phyloP scores from a whole-genome alignment of 2,113 vertebrate genomes.

The Tyto alba region DNA sequence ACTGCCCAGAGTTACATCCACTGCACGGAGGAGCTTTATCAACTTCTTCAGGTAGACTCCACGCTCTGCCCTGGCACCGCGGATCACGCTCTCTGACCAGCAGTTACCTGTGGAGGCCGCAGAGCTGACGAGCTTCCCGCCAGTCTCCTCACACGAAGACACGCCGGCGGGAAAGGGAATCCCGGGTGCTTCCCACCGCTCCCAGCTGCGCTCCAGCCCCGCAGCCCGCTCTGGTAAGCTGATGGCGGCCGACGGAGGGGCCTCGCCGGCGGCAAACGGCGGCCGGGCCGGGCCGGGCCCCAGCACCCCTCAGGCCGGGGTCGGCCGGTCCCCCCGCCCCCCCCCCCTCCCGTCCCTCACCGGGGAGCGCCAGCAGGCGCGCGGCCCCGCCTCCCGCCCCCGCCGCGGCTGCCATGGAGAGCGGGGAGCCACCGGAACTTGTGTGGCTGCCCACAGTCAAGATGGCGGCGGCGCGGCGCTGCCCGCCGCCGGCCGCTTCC shows the following conservation, averaged over 20 bases:
- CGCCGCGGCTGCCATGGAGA: not conserved
- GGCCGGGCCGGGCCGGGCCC: too few relatives aligned
- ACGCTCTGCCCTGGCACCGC: not conserved
- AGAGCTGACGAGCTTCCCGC: accelerated
- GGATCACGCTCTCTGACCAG: accelerated
- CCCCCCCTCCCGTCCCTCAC: not conserved
- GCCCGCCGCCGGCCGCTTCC: not conserved
- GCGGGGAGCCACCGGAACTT: accelerated
- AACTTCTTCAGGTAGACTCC: accelerated
- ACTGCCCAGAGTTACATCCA: accelerated
- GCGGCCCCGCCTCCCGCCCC: not conserved
- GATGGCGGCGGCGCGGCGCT: not conserved
- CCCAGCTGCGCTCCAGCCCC: not conserved
- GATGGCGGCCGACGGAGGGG: not conserved
- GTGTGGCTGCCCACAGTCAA: not conserved
- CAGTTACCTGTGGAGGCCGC: not conserved
- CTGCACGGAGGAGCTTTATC: accelerated
- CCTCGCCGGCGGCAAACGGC: too few relatives aligned
- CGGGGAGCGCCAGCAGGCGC: not conserved
- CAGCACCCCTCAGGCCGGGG: too few relatives aligned
- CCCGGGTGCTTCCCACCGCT: accelerated
- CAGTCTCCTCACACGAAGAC: accelerated
- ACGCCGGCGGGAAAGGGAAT: accelerated
- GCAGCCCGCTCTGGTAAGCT: not conserved
- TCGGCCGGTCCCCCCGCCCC: not conserved